Conservation (phyloP, 1,140 invertebrate species). For the Calosoma granatense region DNA sequence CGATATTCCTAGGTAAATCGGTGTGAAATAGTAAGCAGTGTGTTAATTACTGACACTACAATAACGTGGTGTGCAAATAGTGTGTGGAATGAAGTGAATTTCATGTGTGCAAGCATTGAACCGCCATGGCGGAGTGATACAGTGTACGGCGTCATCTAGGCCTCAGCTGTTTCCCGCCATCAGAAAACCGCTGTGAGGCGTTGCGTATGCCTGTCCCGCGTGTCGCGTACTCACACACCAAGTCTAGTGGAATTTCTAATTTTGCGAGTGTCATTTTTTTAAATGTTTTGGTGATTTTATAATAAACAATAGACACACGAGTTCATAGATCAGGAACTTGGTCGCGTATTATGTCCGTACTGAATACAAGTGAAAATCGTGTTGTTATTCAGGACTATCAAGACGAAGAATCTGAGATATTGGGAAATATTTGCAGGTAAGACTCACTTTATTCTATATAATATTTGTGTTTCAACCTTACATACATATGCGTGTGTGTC, state of each 20-base stretch:
- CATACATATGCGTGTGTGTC: background rate
- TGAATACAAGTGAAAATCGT: slow-evolving; percentile 31
- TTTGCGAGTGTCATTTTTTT: slow-evolving; percentile 11
- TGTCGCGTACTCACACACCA: slow-evolving; percentile 22
- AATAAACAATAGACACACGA: background rate
- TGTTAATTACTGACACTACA: too few species aligned
- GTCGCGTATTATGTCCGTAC: slow-evolving; percentile 39
- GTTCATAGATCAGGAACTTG: background rate
- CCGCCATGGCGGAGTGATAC: slow-evolving; percentile 38
- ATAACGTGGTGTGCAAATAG: too few species aligned
- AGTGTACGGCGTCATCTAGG: slow-evolving; percentile 35
- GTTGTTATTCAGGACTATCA: slow-evolving; percentile 38
- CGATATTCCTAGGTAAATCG: background rate
- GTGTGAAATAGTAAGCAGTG: background rate
- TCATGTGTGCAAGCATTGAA: background rate
- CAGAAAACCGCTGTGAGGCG: slow-evolving; percentile 43
- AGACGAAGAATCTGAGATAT: slow-evolving; percentile 33
- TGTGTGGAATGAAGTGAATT: too few species aligned
- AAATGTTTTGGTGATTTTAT: background rate
- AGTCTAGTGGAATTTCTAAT: slow-evolving; percentile 14
- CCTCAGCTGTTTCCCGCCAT: slow-evolving; percentile 59
- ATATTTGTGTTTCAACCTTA: background rate
- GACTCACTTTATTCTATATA: slow-evolving; percentile 7
- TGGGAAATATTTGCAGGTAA: slow-evolving; percentile 35
- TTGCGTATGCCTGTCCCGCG: slow-evolving; percentile 32